These are phyloP conservation scores for Pantala flavescens DNA, from an alignment of 1,140 invertebrate genomes.

Conservation along the genomic window DNA sequence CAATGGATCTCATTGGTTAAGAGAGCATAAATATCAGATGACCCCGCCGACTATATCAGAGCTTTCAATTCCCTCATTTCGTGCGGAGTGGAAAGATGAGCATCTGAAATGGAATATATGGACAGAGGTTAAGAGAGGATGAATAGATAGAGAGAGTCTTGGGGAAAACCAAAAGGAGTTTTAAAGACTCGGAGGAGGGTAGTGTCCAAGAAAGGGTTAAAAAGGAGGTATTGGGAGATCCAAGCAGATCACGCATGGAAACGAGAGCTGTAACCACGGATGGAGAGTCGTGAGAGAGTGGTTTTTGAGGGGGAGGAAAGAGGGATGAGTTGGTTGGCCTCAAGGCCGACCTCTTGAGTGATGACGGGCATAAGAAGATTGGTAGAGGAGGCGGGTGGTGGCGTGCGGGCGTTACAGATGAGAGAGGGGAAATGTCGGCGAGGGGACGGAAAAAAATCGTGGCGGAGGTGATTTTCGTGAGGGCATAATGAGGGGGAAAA, in stretches of 20 bases:
- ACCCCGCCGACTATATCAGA: too few relatives aligned
- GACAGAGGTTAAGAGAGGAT: too few relatives aligned
- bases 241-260: not conserved
- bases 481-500: not conserved
- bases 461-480: not conserved
- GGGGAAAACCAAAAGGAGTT: not conserved
- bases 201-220: too few relatives aligned
- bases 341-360: constrained; percentile 6
- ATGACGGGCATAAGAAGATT: constrained; percentile 5
- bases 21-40: too few relatives aligned
- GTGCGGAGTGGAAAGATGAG: too few relatives aligned
- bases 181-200: too few relatives aligned
- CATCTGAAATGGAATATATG: too few relatives aligned
- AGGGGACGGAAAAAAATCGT: not conserved
- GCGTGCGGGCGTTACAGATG: constrained; percentile 1
- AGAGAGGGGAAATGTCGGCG: not conserved
- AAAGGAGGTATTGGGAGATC: too few relatives aligned
- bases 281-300: not conserved
- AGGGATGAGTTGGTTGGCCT: not conserved
- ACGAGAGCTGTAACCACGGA: not conserved
- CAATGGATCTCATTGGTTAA: too few relatives aligned
- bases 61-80: too few relatives aligned
- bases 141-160: not conserved
- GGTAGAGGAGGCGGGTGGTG: not conserved
- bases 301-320: not conserved